Base-by-base conservation (phyloP, 64 coral and sea anemone species). In the Platygyra sinensis region DNA sequence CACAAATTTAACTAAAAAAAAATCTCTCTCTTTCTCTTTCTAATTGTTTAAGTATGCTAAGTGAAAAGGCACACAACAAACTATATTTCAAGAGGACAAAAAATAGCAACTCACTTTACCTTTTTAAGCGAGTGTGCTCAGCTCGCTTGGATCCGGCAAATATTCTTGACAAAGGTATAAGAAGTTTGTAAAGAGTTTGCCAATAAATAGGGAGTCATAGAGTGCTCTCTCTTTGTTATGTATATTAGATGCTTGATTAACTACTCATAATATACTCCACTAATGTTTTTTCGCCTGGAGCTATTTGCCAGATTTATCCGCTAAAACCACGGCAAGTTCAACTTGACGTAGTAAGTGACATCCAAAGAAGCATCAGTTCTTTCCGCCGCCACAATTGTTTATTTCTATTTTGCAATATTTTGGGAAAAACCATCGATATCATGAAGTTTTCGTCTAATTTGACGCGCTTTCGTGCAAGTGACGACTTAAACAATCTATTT, bases 231-330 rank as follows among this genome's bases (percentile, higher is more conserved):
- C 60, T 83, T 91, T 91, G 89, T 91, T 91, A 91, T 91, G 89
- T 75, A 91, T 36, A 91, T 91, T 73, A 91, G 33, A 16, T 52
- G 49, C 30, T 71, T 91, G 79, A 91, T 91, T 91, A 91, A 83
- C 67, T 84, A 54, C 38, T 83, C 49, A 72, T 91, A 73, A 76
- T 82, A 82, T 76, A 74, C 51, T 38, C 67, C 24, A 63, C 71
- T 91, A 91, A 91, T 91, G 89, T 81, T 83, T 91, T 87, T 85
- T 85, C 24, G 89, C 89, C 89, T 91, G 36, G 10, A 91, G 89
- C 89, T 75, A 85, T 91, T 38, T 76, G 36, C 38, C 32, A 71
- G 13, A 85, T 51, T 67, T 8, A 27, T 24, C 62, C 31, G 81
- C 81, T 85, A 6, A 7, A 16, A 85, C 81, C 81, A 85, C 81